A percentile compares a stretch with the other conserved stretches of the same genome.
Evolutionary conservation across 2,113 vertebrate genomes (phyloP).

Genomic region (Thryonomys swinderianus): DNA sequence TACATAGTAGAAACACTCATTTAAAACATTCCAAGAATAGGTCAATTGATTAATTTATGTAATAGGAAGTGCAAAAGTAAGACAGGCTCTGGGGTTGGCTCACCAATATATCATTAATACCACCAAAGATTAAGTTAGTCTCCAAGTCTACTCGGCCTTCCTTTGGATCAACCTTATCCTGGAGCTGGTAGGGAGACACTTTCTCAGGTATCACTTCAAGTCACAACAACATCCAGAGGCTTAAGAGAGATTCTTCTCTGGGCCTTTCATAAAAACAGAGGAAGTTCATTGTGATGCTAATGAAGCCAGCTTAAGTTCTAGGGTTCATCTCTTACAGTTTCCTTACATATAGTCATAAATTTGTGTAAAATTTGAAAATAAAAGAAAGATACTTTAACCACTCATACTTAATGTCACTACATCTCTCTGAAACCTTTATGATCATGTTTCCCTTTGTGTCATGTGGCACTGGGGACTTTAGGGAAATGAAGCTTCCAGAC

Average conservation of each 20-base stretch:
- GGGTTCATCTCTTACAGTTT: not conserved
- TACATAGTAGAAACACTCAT: not conserved
- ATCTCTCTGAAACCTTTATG: not conserved
- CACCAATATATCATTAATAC: not conserved
- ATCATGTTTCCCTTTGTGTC: not conserved
- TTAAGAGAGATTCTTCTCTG: not conserved
- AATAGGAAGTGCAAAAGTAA: not conserved
- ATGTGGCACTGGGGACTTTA: not conserved
- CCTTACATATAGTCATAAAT: not conserved
- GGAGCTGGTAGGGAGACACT: not conserved
- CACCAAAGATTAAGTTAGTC: not conserved
- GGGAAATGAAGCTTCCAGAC: not conserved
- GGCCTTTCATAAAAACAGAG: not conserved
- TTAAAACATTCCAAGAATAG: not conserved
- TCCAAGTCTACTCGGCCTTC: not conserved
- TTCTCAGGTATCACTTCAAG: not conserved
- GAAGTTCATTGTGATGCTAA: not conserved
- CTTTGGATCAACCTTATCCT: not conserved
- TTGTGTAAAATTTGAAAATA: conserved; percentile 24
- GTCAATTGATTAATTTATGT: not conserved
- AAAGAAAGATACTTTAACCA: conserved; percentile 7
- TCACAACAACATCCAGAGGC: not conserved
- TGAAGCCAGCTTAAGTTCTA: not conserved
- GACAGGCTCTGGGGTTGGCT: not conserved
- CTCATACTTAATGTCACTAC: not conserved